Evolutionary conservation across 2,797 vertebrate species (phyloP), one percentile per base, ranked within the genome.

Genomic region (Microctenopoma steveboyesi): DNA sequence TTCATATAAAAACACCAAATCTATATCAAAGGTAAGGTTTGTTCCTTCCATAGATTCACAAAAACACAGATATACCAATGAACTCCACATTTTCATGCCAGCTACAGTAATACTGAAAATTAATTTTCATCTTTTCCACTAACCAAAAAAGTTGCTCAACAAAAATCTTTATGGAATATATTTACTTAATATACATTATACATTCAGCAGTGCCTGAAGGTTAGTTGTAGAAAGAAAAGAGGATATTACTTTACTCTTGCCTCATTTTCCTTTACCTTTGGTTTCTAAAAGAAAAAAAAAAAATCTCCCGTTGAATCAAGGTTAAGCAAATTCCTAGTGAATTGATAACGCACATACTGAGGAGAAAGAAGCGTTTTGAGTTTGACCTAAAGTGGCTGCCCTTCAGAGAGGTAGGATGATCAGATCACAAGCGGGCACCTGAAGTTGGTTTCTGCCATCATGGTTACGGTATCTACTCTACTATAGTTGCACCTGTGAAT

Each of bases 141-240:
- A 69, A 50, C 30, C 30, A 39, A 56, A 40, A 54, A 39, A 49
- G 14, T 43, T 55, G 14, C 4, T 25, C 42, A 70, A 63, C 16
- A 59, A 47, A 57, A 59, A 55, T 53, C 13, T 76, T 64, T 65
- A 18, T 43, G 13, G 69, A 83, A 79, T 73, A 67, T 69, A 76
- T 84, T 72, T 82, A 42, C 54, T 54, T 51, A 22, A 25, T 46
- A 52, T 77, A 43, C 27, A 85, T 81, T 84, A 81, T 73, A 74
- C 56, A 86, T 75, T 63, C 76, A 76, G 14, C 33, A 46, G 25
- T 53, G 72, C 70, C 76, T 72, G 57, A 65, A 81, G 81, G 69
- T 68, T 73, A 58, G 54, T 64, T 78, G 59, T 48, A 69, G 37
- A 51, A 60, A 62, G 50, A 69, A 63, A 15, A 64, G 39, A 25